Evolutionary conservation across 2,797 vertebrate genomes (phyloP), one percentile per base, ranked within the genome.

Genomic region (Buceros bicornis): DNA sequence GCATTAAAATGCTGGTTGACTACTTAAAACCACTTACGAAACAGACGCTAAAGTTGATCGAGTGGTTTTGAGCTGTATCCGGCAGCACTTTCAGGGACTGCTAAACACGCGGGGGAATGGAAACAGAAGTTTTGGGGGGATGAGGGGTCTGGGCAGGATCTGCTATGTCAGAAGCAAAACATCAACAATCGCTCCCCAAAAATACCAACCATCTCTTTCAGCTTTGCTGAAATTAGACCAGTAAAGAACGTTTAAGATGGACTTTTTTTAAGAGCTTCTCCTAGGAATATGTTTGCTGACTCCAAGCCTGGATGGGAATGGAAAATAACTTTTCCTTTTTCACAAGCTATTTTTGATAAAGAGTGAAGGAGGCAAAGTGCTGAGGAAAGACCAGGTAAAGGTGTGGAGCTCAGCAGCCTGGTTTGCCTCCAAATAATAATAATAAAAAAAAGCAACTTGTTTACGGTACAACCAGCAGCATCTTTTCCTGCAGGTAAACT

Each of bases 21-120:
- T 97, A 96, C 93, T 97, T 97, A 96, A 97, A 97, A 93, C 90
- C 90, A 94, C 88, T 95, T 87, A 74, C 97, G 89, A 95, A 97
- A 94, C 94, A 96, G 95, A 95, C 57, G 3, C 72, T 74, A 82
- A 89, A 95, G 94, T 97, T 97, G 96, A 96, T 97, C 95, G 83
- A 97, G 93, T 87, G 77, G 67, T 97, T 95, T 93, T 97, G 93
- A 95, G 92, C 81, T 89, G 89, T 71, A 69, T 84, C 78, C 87
- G 78, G 72, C 13, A 16, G 58, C 65, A 62, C 78, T 92, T 96
- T 76, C 91, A 79, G 87, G 76, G 87, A 48, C 84, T 94, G 87
- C 69, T 93, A 83, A 91, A 79, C 81, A 69, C 35, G 25, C 42
- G 85, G 62, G 82, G 87, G 94, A 95, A 91, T 16, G 73, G 88